Base-by-base conservation (phyloP, 2,113 vertebrate species). In the Sinocyclocheilus rhinocerous region DNA sequence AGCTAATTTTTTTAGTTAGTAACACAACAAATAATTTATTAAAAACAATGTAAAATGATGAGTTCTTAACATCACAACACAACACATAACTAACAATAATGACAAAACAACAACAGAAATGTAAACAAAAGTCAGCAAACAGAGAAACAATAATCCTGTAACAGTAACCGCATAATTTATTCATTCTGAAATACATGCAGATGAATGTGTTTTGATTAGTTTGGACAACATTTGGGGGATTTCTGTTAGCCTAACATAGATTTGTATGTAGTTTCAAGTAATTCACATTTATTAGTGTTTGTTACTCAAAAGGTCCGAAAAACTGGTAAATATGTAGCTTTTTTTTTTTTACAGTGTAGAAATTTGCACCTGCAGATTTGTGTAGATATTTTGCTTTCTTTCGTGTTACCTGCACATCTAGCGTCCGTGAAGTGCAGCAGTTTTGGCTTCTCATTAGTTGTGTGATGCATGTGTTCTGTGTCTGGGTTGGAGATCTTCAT, bases 401-500 rank as follows among this genome's bases (percentile, higher is more conserved):
- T 61, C 12, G 6, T 12, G 50, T 52, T 52, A 63, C n/a, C 57
- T 48, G 45, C 73, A 24, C 73, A 26, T 50, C 13, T 52, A 52
- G 5, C 45, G 3, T 26, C 39, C 39, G 9, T 48, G 55, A 11
- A 11, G 63, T 7, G 63, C 63, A 26, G 61, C 61, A 15, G 24
- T 26, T 63, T 4, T 26, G 24, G 16, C 4, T 29, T 52, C 42
- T 86, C 78, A 45, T 84, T 86, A 84, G 67, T 78, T 8, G 48
- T 20, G 73, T 63, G 87, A 85, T 85, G n/a, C 77, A 61, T 75
- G 77, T 16, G 59, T 77, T 81, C 79, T 75, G 77, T 16, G 59
- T 77, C 77, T 69, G 73, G 65, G 36, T 83, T 70, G 63, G 55
- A 83, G 77, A 88, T 83, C 84, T 79, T 85, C 84, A 85, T 88